Base-by-base conservation (phyloP, 2,113 vertebrate genomes). In the Ptilorrhoa leucosticta region DNA sequence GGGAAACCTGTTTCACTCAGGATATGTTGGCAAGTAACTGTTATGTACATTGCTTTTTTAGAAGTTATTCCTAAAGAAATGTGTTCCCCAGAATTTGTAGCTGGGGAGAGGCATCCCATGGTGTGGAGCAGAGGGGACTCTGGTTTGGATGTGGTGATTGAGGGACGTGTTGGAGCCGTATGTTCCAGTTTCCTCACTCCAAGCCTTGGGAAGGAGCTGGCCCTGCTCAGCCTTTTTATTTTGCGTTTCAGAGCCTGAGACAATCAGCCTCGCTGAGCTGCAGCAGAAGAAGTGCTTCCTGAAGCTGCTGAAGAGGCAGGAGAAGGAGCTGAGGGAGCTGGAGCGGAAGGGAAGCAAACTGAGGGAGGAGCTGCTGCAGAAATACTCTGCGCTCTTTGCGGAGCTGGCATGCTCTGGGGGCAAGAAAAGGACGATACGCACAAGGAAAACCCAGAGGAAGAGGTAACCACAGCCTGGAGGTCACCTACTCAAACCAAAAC, bases 261-360 rank as follows among this genome's bases (percentile, higher is more conserved):
- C 99, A 11, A 97, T 98, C 90, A 98, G 97, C 54, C 93, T 97
- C 3, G 97, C 98, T 40, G 98, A 99, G 76, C 98, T 99, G 96
- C 98, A 97, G 89, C 98, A 98, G 95, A 98, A 99, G 97, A 99
- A 99, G 94, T 97, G 96, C 90, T 98, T 99, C 79, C 85, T 98
- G 96, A 99, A 99, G 97, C 97, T 99, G 96, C 96, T 98, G 97
- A 99, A 98, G 96, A 99, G 98, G 40, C 99, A 99, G 22, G 99
- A 99, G 96, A 99, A 98, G 88, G 99, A 99, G 42, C 91, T 99
- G 85, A 99, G 98, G 94, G 99, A 99, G 37, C 66, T 98, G 93
- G 98, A 99, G 86, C 98, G 97, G 92, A 99, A 98, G 31, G 97
- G 97, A 78, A 97, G 97, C 87, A 99, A 99, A 97, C 98, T 98